These are phyloP conservation scores for Mallotus villosus DNA, from an alignment of 2,797 vertebrate species.

Conservation along the genomic window DNA sequence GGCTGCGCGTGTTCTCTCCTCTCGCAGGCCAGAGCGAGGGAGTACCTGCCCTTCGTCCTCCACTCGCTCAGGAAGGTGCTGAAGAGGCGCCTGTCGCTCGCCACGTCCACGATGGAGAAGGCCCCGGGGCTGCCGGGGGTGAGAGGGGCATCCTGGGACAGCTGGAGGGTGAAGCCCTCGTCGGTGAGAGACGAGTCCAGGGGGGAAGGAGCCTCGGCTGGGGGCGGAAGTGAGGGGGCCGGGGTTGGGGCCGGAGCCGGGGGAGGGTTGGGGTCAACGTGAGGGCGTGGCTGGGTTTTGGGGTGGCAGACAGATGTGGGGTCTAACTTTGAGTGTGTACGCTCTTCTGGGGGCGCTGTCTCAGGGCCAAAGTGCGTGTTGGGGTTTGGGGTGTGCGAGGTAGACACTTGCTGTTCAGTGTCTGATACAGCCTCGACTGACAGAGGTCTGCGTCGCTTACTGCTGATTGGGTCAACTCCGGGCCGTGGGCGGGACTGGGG, in stretches of 20 bases:
- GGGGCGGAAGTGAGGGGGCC: not conserved
- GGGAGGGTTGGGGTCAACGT: slow-evolving; percentile 2
- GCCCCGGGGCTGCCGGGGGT: slow-evolving; percentile 70
- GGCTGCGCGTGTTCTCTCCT: slow-evolving; percentile 64
- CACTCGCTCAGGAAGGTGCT: slow-evolving; percentile 89
- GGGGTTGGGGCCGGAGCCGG: not conserved
- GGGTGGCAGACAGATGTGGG: slow-evolving; percentile 12
- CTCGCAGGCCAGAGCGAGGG: slow-evolving; percentile 88
- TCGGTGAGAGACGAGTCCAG: slow-evolving; percentile 56
- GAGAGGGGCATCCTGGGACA: slow-evolving; percentile 77
- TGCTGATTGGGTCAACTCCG: not conserved
- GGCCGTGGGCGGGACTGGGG: slow-evolving; percentile 9
- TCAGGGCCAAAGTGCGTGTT: slow-evolving; percentile 1
- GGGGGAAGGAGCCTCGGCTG: slow-evolving; percentile 21
- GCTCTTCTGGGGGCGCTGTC: not conserved
- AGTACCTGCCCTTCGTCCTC: slow-evolving; percentile 82
- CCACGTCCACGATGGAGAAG: slow-evolving; percentile 92
- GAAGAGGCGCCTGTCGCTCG: slow-evolving; percentile 85
- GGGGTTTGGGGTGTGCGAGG: not conserved
- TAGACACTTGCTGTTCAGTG: slow-evolving; percentile 8
- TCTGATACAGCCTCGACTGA: not conserved
- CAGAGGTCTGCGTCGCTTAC: not conserved
- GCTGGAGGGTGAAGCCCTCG: slow-evolving; percentile 76
- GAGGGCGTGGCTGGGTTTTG: not conserved
- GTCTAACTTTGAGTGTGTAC: not conserved